A percentile compares a stretch with the other conserved stretches of the same genome.
phyloP scores from a whole-genome alignment of 2,113 vertebrate genomes.

The Marmota monax region DNA sequence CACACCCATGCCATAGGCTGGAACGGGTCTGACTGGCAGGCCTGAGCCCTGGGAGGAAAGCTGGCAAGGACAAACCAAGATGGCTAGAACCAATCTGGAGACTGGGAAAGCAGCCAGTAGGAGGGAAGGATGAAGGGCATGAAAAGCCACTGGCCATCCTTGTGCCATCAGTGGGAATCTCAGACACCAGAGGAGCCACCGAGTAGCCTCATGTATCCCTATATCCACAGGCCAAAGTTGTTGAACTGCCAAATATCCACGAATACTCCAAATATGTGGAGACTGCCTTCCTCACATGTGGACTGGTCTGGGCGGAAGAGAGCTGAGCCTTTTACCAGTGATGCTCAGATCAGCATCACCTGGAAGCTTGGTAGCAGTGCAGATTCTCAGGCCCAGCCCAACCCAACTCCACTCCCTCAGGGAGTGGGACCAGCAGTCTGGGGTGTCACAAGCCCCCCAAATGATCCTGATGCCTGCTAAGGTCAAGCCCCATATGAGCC shows the following conservation, averaged over 20 bases:
- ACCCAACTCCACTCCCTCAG: not conserved
- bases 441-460: not conserved
- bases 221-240: not conserved
- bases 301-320: fast-evolving
- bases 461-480: too few relatives aligned
- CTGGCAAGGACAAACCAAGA: not conserved
- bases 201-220: not conserved
- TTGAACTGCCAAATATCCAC: not conserved
- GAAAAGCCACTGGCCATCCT: not conserved
- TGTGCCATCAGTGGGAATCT: not conserved
- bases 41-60: not conserved
- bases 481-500: not conserved
- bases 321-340: not conserved
- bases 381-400: not conserved
- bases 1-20: too few relatives aligned
- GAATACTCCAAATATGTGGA: fast-evolving
- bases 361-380: not conserved
- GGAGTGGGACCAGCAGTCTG: not conserved
- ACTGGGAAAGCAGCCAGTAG: not conserved
- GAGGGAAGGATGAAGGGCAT: not conserved
- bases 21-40: not conserved
- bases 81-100: not conserved
- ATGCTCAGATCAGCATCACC: not conserved
- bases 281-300: fast-evolving
- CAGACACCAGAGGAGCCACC: fast-evolving